Conservation (phyloP, 35 echinoderm and acorn worm species). For the Lytechinus variegatus region DNA sequence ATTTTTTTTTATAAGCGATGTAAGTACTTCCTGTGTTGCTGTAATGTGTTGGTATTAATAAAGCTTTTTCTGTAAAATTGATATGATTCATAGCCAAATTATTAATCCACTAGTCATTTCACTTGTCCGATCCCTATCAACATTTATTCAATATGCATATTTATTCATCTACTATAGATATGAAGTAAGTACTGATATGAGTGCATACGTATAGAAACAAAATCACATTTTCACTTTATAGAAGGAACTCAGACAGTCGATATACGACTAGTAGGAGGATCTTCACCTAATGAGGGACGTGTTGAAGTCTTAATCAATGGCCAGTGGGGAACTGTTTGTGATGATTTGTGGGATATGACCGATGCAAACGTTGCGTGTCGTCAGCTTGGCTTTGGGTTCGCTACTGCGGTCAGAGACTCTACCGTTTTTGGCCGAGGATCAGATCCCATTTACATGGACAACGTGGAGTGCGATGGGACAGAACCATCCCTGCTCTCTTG, state of each 20-base stretch:
- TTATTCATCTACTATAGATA: no score
- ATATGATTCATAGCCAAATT: no score
- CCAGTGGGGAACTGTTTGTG: conserved; percentile 63
- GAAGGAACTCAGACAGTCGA: not conserved
- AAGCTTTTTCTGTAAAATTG: no score
- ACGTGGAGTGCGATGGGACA: conserved; percentile 49
- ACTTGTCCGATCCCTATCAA: no score
- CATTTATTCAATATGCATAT: no score
- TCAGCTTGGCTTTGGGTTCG: conserved; percentile 47
- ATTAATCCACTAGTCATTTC: no score
- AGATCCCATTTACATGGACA: conserved; percentile 41
- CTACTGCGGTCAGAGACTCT: not conserved
- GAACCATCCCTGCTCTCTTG: conserved; percentile 51
- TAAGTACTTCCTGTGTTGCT: no score
- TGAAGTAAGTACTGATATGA: no score
- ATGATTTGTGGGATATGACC: conserved; percentile 55
- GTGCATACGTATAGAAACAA: no score
- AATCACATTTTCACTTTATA: not conserved
- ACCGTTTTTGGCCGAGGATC: conserved; percentile 40
- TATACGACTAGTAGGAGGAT: conserved; percentile 42
- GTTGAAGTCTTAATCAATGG: conserved; percentile 49
- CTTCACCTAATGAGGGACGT: conserved; percentile 38
- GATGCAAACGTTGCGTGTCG: conserved; percentile 57
- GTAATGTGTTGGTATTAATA: no score
- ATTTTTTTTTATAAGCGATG: no score